These are phyloP conservation scores for Oasisia sp. DNA, from an alignment of 2,888 invertebrate species.

Conservation along the genomic window DNA sequence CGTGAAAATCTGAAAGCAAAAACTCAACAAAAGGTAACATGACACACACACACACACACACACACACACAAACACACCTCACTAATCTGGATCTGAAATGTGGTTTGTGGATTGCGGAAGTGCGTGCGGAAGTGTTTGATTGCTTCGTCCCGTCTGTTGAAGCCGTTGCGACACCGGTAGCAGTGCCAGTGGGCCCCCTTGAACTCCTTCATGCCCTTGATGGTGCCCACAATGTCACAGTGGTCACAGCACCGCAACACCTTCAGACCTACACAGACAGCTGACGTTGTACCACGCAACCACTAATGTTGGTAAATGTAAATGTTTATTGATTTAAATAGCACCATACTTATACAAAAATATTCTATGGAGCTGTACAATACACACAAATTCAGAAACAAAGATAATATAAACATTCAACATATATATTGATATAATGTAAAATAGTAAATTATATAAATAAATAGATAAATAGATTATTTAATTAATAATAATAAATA, in stretches of 20 bases:
- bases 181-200: slow-evolving; percentile 66
- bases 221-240: slow-evolving; percentile 65
- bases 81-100: slow-evolving; percentile 63
- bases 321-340: too few species aligned
- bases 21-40: not conserved
- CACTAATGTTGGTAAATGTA: too few species aligned
- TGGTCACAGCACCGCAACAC: slow-evolving; percentile 64
- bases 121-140: slow-evolving; percentile 66
- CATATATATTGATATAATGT: too few species aligned
- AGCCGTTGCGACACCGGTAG: slow-evolving; percentile 64
- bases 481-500: too few species aligned
- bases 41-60: not conserved
- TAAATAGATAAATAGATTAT: too few species aligned
- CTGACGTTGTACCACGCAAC: not conserved
- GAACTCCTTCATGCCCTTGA: slow-evolving; percentile 65
- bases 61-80: slow-evolving; percentile 33
- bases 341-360: too few species aligned
- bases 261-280: slow-evolving; percentile 55
- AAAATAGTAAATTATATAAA: too few species aligned
- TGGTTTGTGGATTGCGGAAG: slow-evolving; percentile 65
- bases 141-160: slow-evolving; percentile 64
- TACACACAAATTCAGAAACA: too few species aligned
- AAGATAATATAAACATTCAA: too few species aligned
- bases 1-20: too few species aligned
- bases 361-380: too few species aligned